Conservation (phyloP, 2,888 invertebrate genomes). For the Carterocephalus palaemon region DNA sequence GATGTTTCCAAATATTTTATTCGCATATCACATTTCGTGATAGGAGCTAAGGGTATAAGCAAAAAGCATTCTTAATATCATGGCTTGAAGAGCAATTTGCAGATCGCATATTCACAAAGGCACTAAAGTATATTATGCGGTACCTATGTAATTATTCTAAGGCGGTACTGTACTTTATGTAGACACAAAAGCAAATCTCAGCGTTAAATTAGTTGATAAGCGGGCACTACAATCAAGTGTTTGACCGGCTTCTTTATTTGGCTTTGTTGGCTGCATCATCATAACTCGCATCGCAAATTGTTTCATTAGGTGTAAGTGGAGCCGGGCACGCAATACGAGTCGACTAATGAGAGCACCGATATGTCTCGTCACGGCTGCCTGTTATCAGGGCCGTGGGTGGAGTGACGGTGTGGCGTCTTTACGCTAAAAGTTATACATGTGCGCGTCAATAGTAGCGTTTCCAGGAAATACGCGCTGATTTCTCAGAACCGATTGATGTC, state of each 20-base stretch:
- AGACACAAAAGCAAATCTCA: constrained; percentile 31
- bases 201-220: constrained; percentile 29
- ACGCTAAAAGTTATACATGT: constrained; percentile 44
- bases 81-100: constrained; percentile 4
- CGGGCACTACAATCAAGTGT: constrained; percentile 28
- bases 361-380: constrained; percentile 62
- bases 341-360: constrained; percentile 70
- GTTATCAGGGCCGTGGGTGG: constrained; percentile 71
- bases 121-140: constrained; percentile 9
- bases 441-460: constrained; percentile 71
- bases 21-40: no score
- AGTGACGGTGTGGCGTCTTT: constrained; percentile 49
- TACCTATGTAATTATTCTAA: no score
- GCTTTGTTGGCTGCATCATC: constrained; percentile 41
- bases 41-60: no score
- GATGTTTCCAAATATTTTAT: no score
- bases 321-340: constrained; percentile 63
- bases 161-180: constrained; percentile 6
- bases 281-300: constrained; percentile 52
- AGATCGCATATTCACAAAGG: constrained; percentile 10
- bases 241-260: constrained; percentile 35
- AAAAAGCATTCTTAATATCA: no score
- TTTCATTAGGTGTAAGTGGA: constrained; percentile 69
- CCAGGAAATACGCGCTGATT: constrained; percentile 74
- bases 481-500: constrained; percentile 71